Conservation (phyloP, 2,888 invertebrate genomes). For the Pyrgus malvae region DNA sequence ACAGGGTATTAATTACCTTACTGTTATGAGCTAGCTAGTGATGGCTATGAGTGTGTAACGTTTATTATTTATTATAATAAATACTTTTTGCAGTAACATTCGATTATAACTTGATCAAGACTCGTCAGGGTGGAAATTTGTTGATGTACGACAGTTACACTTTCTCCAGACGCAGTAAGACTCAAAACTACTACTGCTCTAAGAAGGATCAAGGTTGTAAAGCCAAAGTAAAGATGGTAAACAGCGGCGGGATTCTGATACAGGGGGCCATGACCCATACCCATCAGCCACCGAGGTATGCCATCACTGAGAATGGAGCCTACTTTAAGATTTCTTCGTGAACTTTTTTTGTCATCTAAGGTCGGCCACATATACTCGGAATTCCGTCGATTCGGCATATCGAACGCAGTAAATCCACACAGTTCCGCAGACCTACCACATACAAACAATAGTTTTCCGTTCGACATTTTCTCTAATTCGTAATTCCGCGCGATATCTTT, state of each 20-base stretch:
- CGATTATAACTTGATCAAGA: slow-evolving; percentile 41
- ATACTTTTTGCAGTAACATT: slow-evolving; percentile 33
- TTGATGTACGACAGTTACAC: slow-evolving; percentile 43
- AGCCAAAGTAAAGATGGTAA: slow-evolving; percentile 32
- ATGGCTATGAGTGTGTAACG: too few relatives aligned
- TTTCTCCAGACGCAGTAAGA: slow-evolving; percentile 38
- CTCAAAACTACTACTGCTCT: slow-evolving; percentile 43
- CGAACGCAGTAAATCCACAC: too few relatives aligned
- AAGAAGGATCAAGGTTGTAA: slow-evolving; percentile 43
- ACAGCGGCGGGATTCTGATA: not conserved
- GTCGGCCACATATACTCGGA: too few relatives aligned
- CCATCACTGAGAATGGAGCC: slow-evolving; percentile 36
- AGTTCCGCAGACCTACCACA: too few relatives aligned
- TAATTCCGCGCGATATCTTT: too few relatives aligned
- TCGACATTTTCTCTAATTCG: too few relatives aligned
- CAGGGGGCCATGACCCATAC: slow-evolving; percentile 33
- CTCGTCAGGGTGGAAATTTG: slow-evolving; percentile 32
- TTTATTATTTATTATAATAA: too few relatives aligned
- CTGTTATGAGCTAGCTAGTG: too few relatives aligned
- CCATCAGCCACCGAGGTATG: slow-evolving; percentile 44
- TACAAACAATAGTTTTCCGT: too few relatives aligned
- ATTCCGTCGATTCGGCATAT: too few relatives aligned
- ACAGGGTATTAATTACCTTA: too few relatives aligned
- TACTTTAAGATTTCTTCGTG: slow-evolving; percentile 33
- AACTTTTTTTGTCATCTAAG: too few relatives aligned